These are phyloP conservation scores for Leucophenga varia DNA, from an alignment of 1,140 invertebrate genomes.

Conservation along the genomic window DNA sequence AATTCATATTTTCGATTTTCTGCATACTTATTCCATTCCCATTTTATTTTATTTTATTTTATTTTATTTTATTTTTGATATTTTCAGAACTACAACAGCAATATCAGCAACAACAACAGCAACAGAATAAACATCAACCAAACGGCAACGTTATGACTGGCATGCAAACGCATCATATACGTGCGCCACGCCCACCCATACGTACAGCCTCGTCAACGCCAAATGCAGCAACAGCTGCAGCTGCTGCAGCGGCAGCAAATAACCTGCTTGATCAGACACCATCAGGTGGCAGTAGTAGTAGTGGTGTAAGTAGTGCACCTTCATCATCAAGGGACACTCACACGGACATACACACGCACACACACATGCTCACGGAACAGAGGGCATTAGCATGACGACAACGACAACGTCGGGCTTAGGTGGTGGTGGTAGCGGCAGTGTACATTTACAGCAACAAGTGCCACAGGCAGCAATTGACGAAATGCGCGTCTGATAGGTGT, in stretches of 20 bases:
- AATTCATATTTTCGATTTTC: too few species aligned
- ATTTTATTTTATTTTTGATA: too few species aligned
- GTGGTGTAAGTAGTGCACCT: slow-evolving; percentile 58
- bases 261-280: slow-evolving; percentile 50
- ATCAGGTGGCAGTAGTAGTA: slow-evolving; percentile 59
- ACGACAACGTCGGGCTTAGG: slow-evolving; percentile 19
- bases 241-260: slow-evolving; percentile 45
- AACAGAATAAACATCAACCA: slow-evolving; percentile 43
- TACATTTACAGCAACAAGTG: slow-evolving; percentile 63
- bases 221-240: slow-evolving; percentile 47
- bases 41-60: too few species aligned
- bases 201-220: slow-evolving; percentile 45
- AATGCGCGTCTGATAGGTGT: slow-evolving; percentile 80
- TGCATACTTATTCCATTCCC: too few species aligned
- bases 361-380: slow-evolving; percentile 56
- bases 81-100: slow-evolving; percentile 47
- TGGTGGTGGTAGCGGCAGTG: slow-evolving; percentile 12
- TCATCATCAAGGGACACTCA: slow-evolving; percentile 59
- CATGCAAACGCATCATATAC: slow-evolving; percentile 45
- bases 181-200: slow-evolving; percentile 50
- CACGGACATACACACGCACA: slow-evolving; percentile 36
- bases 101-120: slow-evolving; percentile 31
- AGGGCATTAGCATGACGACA: slow-evolving; percentile 50
- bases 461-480: slow-evolving; percentile 77
- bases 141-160: slow-evolving; percentile 46